Evolutionary conservation across 2,113 vertebrate species (phyloP).

Genomic region (Planiliza haematocheilus): DNA sequence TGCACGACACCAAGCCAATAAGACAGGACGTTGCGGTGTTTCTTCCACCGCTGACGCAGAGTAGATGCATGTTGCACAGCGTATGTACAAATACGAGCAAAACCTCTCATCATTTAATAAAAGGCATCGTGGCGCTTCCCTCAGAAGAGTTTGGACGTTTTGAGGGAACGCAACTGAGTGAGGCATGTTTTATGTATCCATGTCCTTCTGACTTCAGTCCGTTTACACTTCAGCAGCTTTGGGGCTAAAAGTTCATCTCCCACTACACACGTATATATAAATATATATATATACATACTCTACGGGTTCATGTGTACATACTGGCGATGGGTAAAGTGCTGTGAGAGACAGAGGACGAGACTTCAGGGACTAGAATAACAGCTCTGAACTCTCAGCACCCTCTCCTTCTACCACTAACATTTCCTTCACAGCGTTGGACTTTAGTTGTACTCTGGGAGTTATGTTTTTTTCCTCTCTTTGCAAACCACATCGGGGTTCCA

Average conservation of each 20-base stretch:
- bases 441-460: too few relatives aligned
- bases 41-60: background rate
- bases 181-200: background rate
- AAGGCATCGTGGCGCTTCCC: background rate
- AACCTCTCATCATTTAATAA: slow-evolving; percentile 1
- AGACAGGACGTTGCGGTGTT: too few relatives aligned
- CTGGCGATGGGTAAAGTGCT: background rate
- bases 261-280: background rate
- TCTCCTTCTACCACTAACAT: background rate
- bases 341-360: background rate
- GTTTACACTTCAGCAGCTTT: slow-evolving; percentile 12
- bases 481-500: too few relatives aligned
- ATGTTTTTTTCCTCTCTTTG: too few relatives aligned
- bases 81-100: background rate
- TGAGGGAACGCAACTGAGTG: background rate
- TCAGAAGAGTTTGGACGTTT: background rate
- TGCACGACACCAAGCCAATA: too few relatives aligned
- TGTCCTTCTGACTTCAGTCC: slow-evolving; percentile 4
- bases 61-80: background rate
- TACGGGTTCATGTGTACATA: background rate
- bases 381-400: slow-evolving; percentile 1
- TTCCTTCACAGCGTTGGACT: too few relatives aligned
- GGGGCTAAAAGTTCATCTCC: slow-evolving; percentile 1
- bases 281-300: background rate
- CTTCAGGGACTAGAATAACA: background rate